A percentile compares a stretch with the other conserved stretches of the same genome.
These are phyloP conservation scores for Stigmatopora argus DNA, from an alignment of 2,113 vertebrate species.

Conservation along the genomic window DNA sequence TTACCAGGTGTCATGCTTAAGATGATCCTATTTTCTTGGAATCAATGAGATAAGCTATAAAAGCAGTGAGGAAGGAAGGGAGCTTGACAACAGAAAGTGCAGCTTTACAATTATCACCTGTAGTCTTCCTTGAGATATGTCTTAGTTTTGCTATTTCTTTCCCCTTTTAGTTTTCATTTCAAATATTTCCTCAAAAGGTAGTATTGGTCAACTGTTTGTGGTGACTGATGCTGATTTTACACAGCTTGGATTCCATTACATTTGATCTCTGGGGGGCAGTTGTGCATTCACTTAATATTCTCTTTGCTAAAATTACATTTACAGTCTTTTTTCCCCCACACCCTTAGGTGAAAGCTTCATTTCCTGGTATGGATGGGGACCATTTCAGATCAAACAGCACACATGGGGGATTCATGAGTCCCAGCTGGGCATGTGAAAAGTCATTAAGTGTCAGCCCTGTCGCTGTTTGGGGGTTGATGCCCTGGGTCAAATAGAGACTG, in stretches of 20 bases:
- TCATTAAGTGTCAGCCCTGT: constrained; percentile 56
- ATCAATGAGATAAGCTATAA: constrained; percentile 19
- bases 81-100: constrained; percentile 11
- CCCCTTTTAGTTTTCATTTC: constrained; percentile 14
- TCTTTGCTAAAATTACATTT: constrained; percentile 19
- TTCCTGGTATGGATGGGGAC: constrained; percentile 41
- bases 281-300: constrained; percentile 19
- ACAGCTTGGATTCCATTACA: constrained; percentile 30
- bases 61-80: constrained; percentile 29
- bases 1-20: constrained; percentile 52
- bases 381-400: constrained; percentile 50
- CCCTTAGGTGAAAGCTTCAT: constrained; percentile 38
- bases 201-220: constrained; percentile 14
- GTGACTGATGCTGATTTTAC: constrained; percentile 31
- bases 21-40: constrained; percentile 50
- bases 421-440: constrained; percentile 56
- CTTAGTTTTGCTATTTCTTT: constrained; percentile 18
- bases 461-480: constrained; percentile 37
- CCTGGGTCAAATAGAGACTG: constrained; percentile 66
- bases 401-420: constrained; percentile 38
- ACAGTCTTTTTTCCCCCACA: constrained; percentile 19
- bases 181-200: constrained; percentile 6
- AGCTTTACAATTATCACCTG: constrained; percentile 6
- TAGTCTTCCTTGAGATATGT: constrained; percentile 12
- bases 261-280: constrained; percentile 16